phyloP scores from a whole-genome alignment of 2,888 invertebrate genomes.

The Drosophila macrospina region DNA sequence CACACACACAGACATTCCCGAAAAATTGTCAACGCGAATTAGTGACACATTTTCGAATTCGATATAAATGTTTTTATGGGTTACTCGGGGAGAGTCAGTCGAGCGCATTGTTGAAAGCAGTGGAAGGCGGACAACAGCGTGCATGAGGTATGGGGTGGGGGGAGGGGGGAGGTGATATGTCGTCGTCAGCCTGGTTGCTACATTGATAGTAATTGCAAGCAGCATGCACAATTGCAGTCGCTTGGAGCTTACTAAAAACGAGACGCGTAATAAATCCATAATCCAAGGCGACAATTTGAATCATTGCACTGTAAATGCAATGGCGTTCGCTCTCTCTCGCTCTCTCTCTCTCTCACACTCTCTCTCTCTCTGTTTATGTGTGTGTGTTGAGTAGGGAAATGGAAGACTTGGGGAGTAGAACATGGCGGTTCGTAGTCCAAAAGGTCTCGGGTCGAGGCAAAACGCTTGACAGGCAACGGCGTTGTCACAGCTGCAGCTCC shows the following conservation, averaged over 20 bases:
- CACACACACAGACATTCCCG: background rate
- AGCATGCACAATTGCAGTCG: conserved; percentile 79
- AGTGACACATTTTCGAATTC: conserved; percentile 71
- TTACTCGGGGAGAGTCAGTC: conserved; percentile 11
- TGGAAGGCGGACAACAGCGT: no score
- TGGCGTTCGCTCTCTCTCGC: background rate
- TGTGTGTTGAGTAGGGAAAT: background rate
- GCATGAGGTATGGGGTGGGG: background rate
- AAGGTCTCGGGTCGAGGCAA: conserved; percentile 45
- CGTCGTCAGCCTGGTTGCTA: conserved; percentile 45
- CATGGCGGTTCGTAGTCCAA: conserved; percentile 14
- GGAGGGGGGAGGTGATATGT: background rate
- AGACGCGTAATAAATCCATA: conserved; percentile 81
- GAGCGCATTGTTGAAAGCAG: background rate
- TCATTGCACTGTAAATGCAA: conserved; percentile 74
- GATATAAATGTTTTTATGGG: conserved; percentile 56
- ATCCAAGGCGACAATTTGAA: conserved; percentile 81
- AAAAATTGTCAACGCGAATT: conserved; percentile 76
- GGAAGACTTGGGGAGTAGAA: background rate
- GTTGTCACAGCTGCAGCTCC: conserved; percentile 55
- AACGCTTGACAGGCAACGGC: conserved; percentile 50
- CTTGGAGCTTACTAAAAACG: conserved; percentile 72
- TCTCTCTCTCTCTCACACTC: background rate
- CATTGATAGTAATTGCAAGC: conserved; percentile 77
- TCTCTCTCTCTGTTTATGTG: background rate